Evolutionary conservation across 1,140 invertebrate genomes (phyloP).

Genomic region (Lineus longissimus): DNA sequence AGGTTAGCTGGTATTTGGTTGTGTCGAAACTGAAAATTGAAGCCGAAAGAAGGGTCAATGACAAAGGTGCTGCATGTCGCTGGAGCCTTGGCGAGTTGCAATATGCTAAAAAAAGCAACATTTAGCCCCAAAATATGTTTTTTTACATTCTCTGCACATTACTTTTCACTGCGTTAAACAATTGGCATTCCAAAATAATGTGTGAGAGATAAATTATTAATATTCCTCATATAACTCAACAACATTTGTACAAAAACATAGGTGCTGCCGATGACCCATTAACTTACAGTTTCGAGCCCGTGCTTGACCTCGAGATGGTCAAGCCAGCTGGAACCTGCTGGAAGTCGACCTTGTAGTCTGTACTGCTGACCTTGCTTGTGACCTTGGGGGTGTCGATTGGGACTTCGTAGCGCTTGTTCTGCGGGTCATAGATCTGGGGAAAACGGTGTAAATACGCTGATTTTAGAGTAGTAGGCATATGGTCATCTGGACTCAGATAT

Average conservation of each 20-base stretch:
- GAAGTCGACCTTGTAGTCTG: conserved; percentile 29
- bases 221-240: not conserved
- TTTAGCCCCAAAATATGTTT: not conserved
- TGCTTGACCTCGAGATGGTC: no score
- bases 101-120: not conserved
- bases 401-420: conserved; percentile 45
- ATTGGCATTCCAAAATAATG: not conserved
- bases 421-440: conserved; percentile 39
- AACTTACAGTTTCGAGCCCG: no score
- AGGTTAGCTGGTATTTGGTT: not conserved
- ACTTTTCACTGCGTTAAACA: not conserved
- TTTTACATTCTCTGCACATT: not conserved
- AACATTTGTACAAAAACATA: not conserved
- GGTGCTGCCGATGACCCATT: not conserved
- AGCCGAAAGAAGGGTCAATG: not conserved
- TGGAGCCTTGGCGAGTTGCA: not conserved
- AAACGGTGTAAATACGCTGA: no score
- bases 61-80: not conserved
- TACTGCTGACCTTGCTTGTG: conserved; percentile 9
- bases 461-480: no score
- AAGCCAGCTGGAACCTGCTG: conserved; percentile 3
- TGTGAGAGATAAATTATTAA: not conserved
- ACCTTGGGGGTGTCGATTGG: conserved; percentile 26
- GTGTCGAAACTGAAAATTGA: not conserved
- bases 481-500: no score